Evolutionary conservation across 2,797 vertebrate genomes (phyloP).

Genomic region (Scomberomorus guttatus): DNA sequence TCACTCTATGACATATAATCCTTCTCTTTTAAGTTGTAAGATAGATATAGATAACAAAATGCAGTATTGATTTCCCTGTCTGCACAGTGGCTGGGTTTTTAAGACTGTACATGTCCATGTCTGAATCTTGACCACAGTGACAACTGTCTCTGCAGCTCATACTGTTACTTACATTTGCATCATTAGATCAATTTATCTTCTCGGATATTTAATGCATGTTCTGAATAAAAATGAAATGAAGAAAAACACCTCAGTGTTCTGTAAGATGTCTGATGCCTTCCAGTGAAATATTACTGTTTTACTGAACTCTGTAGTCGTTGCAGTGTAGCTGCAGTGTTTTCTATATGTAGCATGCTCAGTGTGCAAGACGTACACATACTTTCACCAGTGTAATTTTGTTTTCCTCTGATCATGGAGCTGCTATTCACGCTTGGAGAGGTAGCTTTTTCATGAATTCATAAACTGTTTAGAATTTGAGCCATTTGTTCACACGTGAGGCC

Average conservation of each 20-base stretch:
- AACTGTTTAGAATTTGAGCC: conserved; percentile 26
- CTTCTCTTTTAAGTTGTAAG: conserved; percentile 89
- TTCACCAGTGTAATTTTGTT: conserved; percentile 11
- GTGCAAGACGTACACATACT: not conserved
- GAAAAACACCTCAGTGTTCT: not conserved
- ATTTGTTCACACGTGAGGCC: conserved; percentile 13
- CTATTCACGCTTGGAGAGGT: conserved; percentile 18
- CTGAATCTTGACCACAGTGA: conserved; percentile 77
- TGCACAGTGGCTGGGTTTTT: conserved; percentile 72
- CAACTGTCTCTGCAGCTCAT: conserved; percentile 59
- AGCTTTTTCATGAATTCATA: conserved; percentile 27
- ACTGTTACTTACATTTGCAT: conserved; percentile 61
- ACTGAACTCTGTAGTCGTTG: not conserved
- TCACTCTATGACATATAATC: conserved; percentile 88
- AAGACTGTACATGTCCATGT: conserved; percentile 73
- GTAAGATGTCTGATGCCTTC: not conserved
- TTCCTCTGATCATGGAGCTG: not conserved
- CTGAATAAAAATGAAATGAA: conserved; percentile 16
- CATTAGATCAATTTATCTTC: conserved; percentile 47
- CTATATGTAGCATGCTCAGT: conserved; percentile 3
- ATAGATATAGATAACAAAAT: conserved; percentile 90
- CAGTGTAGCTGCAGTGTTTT: conserved; percentile 10
- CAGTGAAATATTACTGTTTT: not conserved
- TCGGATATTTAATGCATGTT: conserved; percentile 14
- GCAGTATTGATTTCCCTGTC: conserved; percentile 87